Evolutionary conservation across 2,113 vertebrate genomes (phyloP).

Genomic region (Romanogobio albipinnatus): DNA sequence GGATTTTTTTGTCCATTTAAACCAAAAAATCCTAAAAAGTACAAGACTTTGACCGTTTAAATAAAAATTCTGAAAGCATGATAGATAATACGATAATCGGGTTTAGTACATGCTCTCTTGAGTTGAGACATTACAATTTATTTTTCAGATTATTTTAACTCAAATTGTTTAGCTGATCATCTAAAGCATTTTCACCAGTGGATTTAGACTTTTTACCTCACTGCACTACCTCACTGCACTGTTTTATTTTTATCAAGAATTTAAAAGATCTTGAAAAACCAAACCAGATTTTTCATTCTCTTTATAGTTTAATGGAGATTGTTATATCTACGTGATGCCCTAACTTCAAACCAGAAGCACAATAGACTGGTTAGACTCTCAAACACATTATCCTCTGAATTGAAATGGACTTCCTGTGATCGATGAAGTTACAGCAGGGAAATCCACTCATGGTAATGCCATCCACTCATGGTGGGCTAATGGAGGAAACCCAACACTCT

Average conservation of each 20-base stretch:
- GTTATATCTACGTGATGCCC: slow-evolving; percentile 3
- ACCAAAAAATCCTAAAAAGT: background rate
- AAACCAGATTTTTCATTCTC: background rate
- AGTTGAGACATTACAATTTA: background rate
- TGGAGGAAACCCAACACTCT: slow-evolving; percentile 36
- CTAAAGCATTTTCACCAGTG: background rate
- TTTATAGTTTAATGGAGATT: slow-evolving; percentile 25
- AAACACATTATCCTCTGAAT: slow-evolving; percentile 42
- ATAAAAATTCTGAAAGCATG: background rate
- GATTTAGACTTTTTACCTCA: background rate
- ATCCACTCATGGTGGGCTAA: slow-evolving; percentile 29
- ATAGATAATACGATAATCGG: background rate
- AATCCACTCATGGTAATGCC: slow-evolving; percentile 37
- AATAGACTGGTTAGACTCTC: slow-evolving; percentile 31
- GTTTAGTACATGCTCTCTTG: background rate
- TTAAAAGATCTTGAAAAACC: slow-evolving; percentile 6
- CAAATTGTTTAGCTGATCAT: background rate
- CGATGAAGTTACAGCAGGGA: slow-evolving; percentile 33
- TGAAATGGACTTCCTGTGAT: slow-evolving; percentile 46
- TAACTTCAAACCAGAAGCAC: slow-evolving; percentile 32
- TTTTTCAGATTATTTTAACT: background rate
- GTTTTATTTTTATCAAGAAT: background rate
- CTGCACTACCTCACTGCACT: background rate
- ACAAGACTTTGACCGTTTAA: background rate
- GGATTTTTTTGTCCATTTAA: background rate